Evolutionary conservation across 2,113 vertebrate genomes (phyloP).

Genomic region (Hiodon tergisus): DNA sequence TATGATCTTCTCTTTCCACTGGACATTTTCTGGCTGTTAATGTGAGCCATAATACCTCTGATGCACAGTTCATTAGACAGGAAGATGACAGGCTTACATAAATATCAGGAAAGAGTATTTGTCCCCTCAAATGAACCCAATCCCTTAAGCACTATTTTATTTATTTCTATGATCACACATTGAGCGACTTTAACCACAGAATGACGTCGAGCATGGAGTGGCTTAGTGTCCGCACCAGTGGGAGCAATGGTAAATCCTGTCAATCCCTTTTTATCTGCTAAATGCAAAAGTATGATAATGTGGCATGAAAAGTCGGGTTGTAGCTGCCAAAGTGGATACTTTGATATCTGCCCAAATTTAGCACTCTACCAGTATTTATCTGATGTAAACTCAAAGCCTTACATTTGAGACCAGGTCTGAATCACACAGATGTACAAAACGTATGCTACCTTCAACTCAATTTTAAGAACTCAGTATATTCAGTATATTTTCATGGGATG

Average conservation of each 20-base stretch:
- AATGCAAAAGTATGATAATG: neutral
- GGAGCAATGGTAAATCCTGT: neutral
- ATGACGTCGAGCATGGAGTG: neutral
- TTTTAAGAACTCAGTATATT: no score
- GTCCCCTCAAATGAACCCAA: conserved; percentile 39
- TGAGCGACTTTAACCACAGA: conserved; percentile 24
- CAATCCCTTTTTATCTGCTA: conserved; percentile 7
- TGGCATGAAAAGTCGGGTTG: neutral
- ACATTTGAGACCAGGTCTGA: no score
- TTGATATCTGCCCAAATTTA: neutral
- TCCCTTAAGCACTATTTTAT: conserved; percentile 37
- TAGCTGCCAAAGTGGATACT: neutral
- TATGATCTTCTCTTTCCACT: conserved; percentile 49
- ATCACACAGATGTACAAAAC: no score
- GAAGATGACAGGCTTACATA: conserved; percentile 57
- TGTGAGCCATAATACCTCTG: conserved; percentile 50
- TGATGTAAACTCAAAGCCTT: no score
- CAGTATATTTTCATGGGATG: no score
- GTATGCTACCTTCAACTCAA: no score
- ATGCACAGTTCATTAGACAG: conserved; percentile 60
- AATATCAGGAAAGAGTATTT: conserved; percentile 52
- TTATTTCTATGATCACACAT: conserved; percentile 22
- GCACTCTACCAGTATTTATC: neutral
- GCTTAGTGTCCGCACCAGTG: neutral
- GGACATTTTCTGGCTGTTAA: conserved; percentile 58